Percentiles rank a stretch among this genome's conserved stretches.
These are phyloP conservation scores for Oscheius myriophilus DNA, from an alignment of 2,888 invertebrate genomes.

Conservation along the genomic window DNA sequence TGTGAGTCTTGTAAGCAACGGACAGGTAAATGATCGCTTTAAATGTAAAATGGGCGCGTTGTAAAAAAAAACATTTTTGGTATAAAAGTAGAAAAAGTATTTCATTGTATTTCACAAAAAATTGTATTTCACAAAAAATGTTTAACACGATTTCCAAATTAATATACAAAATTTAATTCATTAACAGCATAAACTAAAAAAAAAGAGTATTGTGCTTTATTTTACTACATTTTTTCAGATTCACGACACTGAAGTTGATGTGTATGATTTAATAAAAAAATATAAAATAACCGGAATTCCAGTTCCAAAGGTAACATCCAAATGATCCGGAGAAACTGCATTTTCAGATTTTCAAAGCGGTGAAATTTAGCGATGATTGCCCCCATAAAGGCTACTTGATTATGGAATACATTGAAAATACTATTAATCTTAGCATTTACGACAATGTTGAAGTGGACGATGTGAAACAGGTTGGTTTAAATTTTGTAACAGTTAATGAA, in stretches of 20 bases:
- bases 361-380: constrained; percentile 21
- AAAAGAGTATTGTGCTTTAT: too few species aligned
- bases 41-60: too few species aligned
- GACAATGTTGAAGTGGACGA: constrained; percentile 21
- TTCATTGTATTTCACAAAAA: too few species aligned
- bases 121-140: too few species aligned
- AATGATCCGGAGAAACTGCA: neutral
- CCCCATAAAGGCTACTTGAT: constrained; percentile 40
- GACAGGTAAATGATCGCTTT: too few species aligned
- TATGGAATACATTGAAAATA: constrained; percentile 36
- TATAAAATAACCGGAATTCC: constrained; percentile 13
- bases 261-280: constrained; percentile 11
- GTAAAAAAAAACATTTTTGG: too few species aligned
- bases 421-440: constrained; percentile 21
- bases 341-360: constrained; percentile 7
- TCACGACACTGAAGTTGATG: constrained; percentile 17
- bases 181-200: too few species aligned
- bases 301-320: constrained; percentile 17
- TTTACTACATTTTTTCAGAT: too few species aligned
- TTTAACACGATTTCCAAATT: too few species aligned
- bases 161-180: too few species aligned
- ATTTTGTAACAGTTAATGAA: neutral
- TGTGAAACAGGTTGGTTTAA: constrained; percentile 13
- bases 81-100: too few species aligned
- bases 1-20: too few species aligned